Conservation (phyloP, 2,888 invertebrate genomes). For the Orthosia gothica region DNA sequence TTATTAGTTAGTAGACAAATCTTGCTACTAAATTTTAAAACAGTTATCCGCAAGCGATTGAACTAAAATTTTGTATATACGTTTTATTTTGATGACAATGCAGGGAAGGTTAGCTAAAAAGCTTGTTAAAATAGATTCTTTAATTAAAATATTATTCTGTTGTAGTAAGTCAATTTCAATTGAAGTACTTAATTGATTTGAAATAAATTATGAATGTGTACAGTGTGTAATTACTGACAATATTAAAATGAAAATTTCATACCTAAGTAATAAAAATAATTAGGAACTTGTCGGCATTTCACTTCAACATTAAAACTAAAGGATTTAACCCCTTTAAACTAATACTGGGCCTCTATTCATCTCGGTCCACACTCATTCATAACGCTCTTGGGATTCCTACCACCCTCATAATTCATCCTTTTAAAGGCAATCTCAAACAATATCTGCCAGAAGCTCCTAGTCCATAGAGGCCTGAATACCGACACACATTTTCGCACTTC, state of each 20-base stretch:
- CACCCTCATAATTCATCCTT: conserved; percentile 52
- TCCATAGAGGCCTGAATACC: conserved; percentile 8
- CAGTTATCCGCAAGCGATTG: too few relatives aligned
- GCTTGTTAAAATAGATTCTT: too few relatives aligned
- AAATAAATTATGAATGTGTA: neutral
- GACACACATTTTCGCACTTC: conserved; percentile 39
- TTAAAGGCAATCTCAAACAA: conserved; percentile 52
- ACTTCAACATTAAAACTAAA: neutral
- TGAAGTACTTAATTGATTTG: neutral
- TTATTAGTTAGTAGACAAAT: too few relatives aligned
- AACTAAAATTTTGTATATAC: too few relatives aligned
- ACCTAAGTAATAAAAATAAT: neutral
- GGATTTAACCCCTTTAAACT: conserved; percentile 2
- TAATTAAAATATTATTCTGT: neutral
- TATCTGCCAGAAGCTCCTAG: conserved; percentile 22
- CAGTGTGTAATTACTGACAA: too few relatives aligned
- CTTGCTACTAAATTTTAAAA: too few relatives aligned
- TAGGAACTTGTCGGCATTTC: neutral
- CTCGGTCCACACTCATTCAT: conserved; percentile 22
- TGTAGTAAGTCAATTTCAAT: neutral
- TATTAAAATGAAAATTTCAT: neutral
- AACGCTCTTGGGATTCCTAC: conserved; percentile 22
- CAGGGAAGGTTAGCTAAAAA: too few relatives aligned
- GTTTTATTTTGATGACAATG: too few relatives aligned
- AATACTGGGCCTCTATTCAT: conserved; percentile 27